phyloP scores from a whole-genome alignment of 2,113 vertebrate genomes.

The Pitta sordida region DNA sequence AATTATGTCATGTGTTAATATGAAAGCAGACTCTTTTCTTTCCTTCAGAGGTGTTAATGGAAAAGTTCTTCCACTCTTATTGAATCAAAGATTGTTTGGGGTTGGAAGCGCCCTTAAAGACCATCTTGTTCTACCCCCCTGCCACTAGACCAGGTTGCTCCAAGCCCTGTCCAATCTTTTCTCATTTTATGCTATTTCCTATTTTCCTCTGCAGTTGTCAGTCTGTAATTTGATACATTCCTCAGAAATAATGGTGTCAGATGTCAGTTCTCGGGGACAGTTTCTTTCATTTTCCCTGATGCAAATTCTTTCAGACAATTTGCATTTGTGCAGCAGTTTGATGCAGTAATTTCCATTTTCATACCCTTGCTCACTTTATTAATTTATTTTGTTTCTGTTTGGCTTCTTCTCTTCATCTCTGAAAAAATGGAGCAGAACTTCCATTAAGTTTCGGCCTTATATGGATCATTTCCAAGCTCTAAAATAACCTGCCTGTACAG shows the following conservation, averaged over 20 bases:
- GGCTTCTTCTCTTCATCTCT: background rate
- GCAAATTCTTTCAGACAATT: background rate
- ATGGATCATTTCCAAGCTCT: background rate
- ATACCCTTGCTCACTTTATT: background rate
- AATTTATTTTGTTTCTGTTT: background rate
- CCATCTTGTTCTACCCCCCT: background rate
- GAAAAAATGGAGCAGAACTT: background rate
- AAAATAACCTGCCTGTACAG: background rate
- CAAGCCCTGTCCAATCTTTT: background rate
- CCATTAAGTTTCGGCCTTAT: background rate
- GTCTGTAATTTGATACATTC: background rate
- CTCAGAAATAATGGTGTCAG: background rate
- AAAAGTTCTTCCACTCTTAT: background rate
- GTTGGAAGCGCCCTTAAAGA: background rate
- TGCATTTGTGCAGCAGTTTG: background rate
- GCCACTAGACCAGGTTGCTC: background rate
- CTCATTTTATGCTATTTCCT: accelerated
- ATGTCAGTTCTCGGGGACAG: background rate
- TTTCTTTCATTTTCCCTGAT: background rate
- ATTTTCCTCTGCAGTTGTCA: background rate
- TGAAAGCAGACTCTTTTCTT: background rate
- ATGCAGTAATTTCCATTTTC: background rate
- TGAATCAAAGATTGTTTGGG: background rate
- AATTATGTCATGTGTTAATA: background rate
- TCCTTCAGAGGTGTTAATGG: too few species aligned